Evolutionary conservation across 2,888 invertebrate genomes (phyloP).

Genomic region (Neria commutata): DNA sequence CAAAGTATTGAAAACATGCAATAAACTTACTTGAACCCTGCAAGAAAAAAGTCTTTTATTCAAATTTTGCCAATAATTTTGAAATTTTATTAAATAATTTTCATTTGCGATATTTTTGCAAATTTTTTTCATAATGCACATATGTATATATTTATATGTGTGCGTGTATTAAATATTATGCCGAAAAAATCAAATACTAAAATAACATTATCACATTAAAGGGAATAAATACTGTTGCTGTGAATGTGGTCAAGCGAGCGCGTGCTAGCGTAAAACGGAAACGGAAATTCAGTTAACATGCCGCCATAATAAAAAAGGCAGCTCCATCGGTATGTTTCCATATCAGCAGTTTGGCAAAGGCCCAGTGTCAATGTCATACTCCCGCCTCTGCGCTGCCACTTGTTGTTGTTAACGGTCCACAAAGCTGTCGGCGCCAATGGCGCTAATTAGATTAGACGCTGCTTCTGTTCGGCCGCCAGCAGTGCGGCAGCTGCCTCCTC

Average conservation of each 20-base stretch:
- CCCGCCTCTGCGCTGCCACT: no score
- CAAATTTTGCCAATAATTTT: slow-evolving; percentile 3
- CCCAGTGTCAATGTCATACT: no score
- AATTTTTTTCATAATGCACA: not conserved
- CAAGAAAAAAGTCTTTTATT: slow-evolving; percentile 12
- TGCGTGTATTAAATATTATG: no score
- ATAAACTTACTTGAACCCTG: slow-evolving; percentile 46
- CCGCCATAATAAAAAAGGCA: slow-evolving; percentile 8
- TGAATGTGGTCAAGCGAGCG: no score
- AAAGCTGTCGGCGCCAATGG: slow-evolving; percentile 10
- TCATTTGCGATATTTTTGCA: not conserved
- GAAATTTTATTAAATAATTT: not conserved
- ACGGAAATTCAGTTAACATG: no score
- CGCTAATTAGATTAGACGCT: slow-evolving; percentile 36
- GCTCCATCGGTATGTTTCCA: slow-evolving; percentile 16
- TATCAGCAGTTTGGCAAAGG: slow-evolving; percentile 37
- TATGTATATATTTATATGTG: not conserved
- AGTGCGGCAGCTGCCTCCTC: slow-evolving; percentile 43
- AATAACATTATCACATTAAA: no score
- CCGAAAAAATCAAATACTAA: no score
- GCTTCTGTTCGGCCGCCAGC: slow-evolving; percentile 5
- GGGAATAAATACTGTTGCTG: no score
- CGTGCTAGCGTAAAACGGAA: no score
- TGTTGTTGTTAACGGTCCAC: no score
- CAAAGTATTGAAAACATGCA: slow-evolving; percentile 22